These are phyloP conservation scores for Drosophila murphyi DNA, from an alignment of 1,140 invertebrate genomes.

Conservation along the genomic window DNA sequence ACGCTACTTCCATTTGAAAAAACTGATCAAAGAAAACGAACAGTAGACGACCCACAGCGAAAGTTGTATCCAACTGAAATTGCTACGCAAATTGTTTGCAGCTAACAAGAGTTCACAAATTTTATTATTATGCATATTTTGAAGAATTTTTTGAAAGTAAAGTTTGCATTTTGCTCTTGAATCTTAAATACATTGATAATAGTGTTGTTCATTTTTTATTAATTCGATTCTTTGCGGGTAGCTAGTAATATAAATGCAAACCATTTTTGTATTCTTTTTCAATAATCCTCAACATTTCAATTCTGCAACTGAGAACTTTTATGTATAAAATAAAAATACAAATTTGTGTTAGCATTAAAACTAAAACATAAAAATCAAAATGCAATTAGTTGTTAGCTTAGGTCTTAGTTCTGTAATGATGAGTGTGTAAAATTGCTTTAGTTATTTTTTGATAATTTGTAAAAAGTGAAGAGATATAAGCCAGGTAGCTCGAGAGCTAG, in stretches of 20 bases:
- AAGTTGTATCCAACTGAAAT: constrained; percentile 5
- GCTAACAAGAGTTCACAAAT: constrained; percentile 6
- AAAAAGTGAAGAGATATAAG: constrained; percentile 50
- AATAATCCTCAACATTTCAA: constrained; percentile 24
- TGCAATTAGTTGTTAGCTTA: constrained; percentile 66
- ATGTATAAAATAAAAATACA: constrained; percentile 27
- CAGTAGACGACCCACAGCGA: constrained; percentile 18
- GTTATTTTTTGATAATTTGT: constrained; percentile 76
- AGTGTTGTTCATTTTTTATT: constrained; percentile 7
- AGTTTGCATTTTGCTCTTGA: constrained; percentile 49
- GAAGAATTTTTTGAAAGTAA: constrained; percentile 17
- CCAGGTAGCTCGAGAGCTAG: constrained; percentile 49
- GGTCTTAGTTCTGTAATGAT: constrained; percentile 49
- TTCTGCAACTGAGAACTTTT: constrained; percentile 13
- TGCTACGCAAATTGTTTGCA: not conserved
- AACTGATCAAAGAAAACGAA: not conserved
- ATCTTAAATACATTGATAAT: constrained; percentile 10
- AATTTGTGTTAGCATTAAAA: constrained; percentile 27
- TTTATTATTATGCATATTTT: constrained; percentile 11
- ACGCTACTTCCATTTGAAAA: constrained; percentile 23
- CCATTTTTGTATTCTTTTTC: constrained; percentile 6
- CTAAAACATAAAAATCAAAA: constrained; percentile 27
- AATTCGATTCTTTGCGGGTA: constrained; percentile 29
- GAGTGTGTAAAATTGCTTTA: constrained; percentile 67
- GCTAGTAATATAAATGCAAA: constrained; percentile 33